Percentiles rank a stretch among this genome's conserved stretches.
Evolutionary conservation across 2,113 vertebrate genomes (phyloP).

Genomic region (Propithecus coquereli): DNA sequence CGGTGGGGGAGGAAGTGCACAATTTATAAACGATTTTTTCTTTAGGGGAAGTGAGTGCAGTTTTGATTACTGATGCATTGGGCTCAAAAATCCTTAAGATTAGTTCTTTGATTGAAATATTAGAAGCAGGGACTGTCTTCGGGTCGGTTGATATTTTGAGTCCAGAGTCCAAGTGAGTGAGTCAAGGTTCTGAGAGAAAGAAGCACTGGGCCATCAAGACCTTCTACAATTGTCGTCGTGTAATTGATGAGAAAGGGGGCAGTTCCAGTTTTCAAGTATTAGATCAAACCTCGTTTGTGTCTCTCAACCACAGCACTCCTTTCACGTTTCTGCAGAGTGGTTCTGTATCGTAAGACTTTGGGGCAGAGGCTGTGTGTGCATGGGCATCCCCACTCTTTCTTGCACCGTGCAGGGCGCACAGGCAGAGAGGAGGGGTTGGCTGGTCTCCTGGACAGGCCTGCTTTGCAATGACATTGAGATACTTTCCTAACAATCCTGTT

Average conservation of each 20-base stretch:
- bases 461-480: neutral
- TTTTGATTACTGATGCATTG: neutral
- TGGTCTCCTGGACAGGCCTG: neutral
- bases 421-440: neutral
- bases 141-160: neutral
- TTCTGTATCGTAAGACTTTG: neutral
- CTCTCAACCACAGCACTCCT: neutral
- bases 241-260: too few relatives aligned
- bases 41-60: neutral
- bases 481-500: neutral
- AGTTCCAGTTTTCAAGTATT: neutral
- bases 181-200: neutral
- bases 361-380: neutral
- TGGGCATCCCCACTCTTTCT: too few relatives aligned
- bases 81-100: neutral
- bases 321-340: fast-evolving
- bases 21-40: neutral
- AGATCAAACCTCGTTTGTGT: neutral
- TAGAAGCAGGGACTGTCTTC: neutral
- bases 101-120: too few relatives aligned
- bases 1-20: neutral
- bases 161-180: neutral
- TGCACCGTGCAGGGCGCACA: too few relatives aligned
- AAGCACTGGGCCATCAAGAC: fast-evolving
- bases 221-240: fast-evolving